Base-by-base conservation (phyloP, 2,113 vertebrate species). In the Martes martes region DNA sequence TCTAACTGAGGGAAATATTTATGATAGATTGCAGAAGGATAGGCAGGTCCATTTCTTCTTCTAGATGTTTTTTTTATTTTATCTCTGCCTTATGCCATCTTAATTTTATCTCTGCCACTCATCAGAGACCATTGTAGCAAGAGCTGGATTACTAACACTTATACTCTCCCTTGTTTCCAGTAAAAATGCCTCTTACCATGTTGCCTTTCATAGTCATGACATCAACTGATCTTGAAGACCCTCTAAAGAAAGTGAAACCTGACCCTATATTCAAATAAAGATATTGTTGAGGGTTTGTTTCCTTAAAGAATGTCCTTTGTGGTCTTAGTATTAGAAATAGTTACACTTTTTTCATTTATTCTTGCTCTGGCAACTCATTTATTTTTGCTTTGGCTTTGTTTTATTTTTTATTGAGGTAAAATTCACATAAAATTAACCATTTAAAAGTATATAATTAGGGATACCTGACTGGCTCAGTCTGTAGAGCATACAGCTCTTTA, bases 231-330 rank as follows among this genome's bases (percentile, higher is more conserved):
- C 79, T 42, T 69, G 55, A 95, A 96, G 67, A 79, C 16, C 74
- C 61, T 89, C 82, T 31, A n/a, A 61, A 82, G n/a, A 92, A 95
- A 81, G 61, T 39, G 45, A 89, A 92, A 52, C 16, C 45, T 18
- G 85, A 45, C 42, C 42, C 47, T 79, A 33, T 47, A 28, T 84
- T 81, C 84, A 94, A 73, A 91, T 79, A 78, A 92, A 92, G 83
- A 84, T 97, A 81, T 31, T 93, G 50, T 31, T 69, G 7, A 79
- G 57, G 15, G 15, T 47, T 94, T 28, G 83, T 95, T 97, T 92
- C 42, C 82, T 97, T 80, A 85, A 91, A 89, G 36, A 91, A 31
- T 74, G 45, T 82, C 10, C n/a, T 96, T 87, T 92, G 55, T 81
- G 57, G 24, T 67, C 55, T 79, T 36, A 28, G 1, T 88, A 47